Evolutionary conservation across 2,113 vertebrate species (phyloP).

Genomic region (Trochalopteron elliotii): DNA sequence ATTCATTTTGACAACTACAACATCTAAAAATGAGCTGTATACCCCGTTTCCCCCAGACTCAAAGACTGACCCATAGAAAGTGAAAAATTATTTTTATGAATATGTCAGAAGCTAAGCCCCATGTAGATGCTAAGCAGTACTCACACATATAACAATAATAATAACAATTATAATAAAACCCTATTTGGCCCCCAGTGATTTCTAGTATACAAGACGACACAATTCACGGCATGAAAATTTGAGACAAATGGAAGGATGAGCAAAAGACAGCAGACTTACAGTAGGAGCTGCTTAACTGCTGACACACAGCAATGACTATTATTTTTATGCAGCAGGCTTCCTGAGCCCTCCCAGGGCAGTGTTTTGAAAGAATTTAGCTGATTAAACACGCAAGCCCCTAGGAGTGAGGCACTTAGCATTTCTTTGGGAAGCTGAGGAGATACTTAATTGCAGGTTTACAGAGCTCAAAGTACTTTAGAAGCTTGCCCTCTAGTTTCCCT

Average conservation of each 20-base stretch:
- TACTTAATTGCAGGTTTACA: background rate
- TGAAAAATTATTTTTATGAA: background rate
- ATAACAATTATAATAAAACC: background rate
- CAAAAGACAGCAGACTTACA: background rate
- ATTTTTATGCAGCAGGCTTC: background rate
- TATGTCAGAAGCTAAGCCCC: background rate
- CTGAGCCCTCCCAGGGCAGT: background rate
- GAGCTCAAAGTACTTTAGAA: conserved; percentile 32
- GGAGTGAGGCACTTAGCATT: background rate
- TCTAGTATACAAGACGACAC: background rate
- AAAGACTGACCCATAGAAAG: background rate
- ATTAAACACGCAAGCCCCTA: background rate
- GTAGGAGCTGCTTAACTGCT: background rate
- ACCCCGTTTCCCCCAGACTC: background rate
- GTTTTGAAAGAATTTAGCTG: conserved; percentile 12
- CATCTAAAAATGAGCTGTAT: background rate
- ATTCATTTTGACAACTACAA: background rate
- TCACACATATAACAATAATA: background rate
- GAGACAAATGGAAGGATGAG: background rate
- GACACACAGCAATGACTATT: background rate
- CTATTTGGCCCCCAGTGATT: background rate
- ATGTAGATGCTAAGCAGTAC: background rate
- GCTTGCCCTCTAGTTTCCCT: conserved; percentile 46
- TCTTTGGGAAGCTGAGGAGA: background rate
- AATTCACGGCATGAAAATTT: background rate